A percentile compares a stretch with the other conserved stretches of the same genome.
Conservation (phyloP, 2,797 vertebrate species). For the Poecilia picta region DNA sequence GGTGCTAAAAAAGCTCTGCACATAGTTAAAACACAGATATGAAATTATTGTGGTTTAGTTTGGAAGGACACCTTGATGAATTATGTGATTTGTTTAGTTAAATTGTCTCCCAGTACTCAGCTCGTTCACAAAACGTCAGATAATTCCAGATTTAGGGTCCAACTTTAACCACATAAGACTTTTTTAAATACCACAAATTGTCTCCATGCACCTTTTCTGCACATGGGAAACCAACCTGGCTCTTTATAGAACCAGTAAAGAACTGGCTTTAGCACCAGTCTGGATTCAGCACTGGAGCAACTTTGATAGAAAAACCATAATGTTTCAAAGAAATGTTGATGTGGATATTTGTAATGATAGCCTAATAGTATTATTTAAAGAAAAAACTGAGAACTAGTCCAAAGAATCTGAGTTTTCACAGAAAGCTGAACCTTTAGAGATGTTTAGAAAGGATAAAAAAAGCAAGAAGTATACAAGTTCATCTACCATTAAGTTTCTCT, state of each 20-base stretch:
- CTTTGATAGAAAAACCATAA: not conserved
- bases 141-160: not conserved
- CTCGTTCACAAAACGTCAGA: not conserved
- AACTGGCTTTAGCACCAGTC: not conserved
- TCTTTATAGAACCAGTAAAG: not conserved
- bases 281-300: not conserved
- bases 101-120: not conserved
- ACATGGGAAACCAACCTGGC: not conserved
- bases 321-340: slow-evolving; percentile 33
- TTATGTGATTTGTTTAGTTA: not conserved
- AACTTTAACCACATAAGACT: not conserved
- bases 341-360: slow-evolving; percentile 35
- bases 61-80: not conserved
- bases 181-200: not conserved
- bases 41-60: not conserved
- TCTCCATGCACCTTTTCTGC: not conserved
- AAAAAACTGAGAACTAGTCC: slow-evolving; percentile 31
- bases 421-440: slow-evolving; percentile 20
- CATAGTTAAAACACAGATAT: not conserved
- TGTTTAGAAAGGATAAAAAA: slow-evolving; percentile 1
- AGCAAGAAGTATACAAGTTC: slow-evolving; percentile 1
- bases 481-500: slow-evolving; percentile 10
- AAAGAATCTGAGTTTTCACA: slow-evolving; percentile 12
- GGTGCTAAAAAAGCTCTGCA: not conserved
- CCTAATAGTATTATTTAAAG: slow-evolving; percentile 37